These are phyloP conservation scores for Craniophora ligustri DNA, from an alignment of 2,888 invertebrate species.

Conservation along the genomic window DNA sequence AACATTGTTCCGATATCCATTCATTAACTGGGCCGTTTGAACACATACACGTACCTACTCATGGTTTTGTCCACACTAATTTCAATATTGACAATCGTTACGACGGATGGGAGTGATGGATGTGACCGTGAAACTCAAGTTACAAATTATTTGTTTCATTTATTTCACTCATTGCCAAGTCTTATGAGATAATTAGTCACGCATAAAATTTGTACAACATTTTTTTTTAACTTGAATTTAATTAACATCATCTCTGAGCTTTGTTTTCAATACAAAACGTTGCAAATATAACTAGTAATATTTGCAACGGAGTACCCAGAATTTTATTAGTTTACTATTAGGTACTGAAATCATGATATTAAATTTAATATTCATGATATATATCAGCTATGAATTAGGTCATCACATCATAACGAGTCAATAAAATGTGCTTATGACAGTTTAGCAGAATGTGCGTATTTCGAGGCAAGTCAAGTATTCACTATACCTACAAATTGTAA, in stretches of 20 bases:
- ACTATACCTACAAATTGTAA: not conserved
- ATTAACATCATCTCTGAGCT: slow-evolving; percentile 3
- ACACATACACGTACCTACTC: slow-evolving; percentile 63
- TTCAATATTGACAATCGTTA: slow-evolving; percentile 82
- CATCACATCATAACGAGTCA: slow-evolving; percentile 30
- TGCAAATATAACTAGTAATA: not conserved
- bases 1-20: slow-evolving; percentile 85
- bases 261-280: not conserved
- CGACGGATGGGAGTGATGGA: slow-evolving; percentile 57
- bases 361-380: not conserved
- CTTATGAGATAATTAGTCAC: slow-evolving; percentile 39
- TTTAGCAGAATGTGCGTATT: slow-evolving; percentile 10
- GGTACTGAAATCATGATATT: not conserved
- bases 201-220: slow-evolving; percentile 22
- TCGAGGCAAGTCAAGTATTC: slow-evolving; percentile 4
- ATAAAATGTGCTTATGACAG: slow-evolving; percentile 34
- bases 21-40: slow-evolving; percentile 79
- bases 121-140: slow-evolving; percentile 70
- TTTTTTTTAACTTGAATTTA: slow-evolving; percentile 1
- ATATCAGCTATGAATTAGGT: slow-evolving; percentile 11
- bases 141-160: slow-evolving; percentile 67
- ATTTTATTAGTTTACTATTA: too few species aligned
- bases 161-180: slow-evolving; percentile 48
- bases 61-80: slow-evolving; percentile 71
- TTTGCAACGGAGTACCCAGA: too few species aligned